Evolutionary conservation across 2,888 invertebrate genomes (phyloP), one percentile per base, ranked within the genome.

Genomic region (Lypha dubia): DNA sequence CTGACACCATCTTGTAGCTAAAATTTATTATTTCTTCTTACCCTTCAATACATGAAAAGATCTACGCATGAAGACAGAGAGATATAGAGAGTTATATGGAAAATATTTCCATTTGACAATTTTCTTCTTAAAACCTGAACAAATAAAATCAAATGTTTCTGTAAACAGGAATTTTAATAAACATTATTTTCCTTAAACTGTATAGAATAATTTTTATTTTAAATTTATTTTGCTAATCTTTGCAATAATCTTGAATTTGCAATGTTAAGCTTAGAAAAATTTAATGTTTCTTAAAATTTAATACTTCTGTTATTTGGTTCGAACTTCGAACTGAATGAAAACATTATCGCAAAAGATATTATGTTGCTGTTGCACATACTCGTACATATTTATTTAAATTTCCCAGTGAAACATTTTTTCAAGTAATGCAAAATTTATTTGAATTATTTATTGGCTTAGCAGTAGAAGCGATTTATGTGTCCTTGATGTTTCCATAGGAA

Each of bases 141-240:
- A n/a, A 44, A 44, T n/a, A n/a, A 41, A 41, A 2, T 41, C 28
- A 28, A 5, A 28, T 2, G n/a, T 49, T 1, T 9, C 20, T 20
- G 9, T 49, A n/a, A n/a, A 15, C 7, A 20, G 5, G 3, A 44
- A 65, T 51, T 49, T 67, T 22, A 20, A 3, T 56, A 3, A n/a
- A 17, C 28, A 24, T 13, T 32, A 3, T 32, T 44, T 32, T 51
- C 35, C 17, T 41, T 56, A 70, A 70, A 41, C 60, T 49, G n/a
- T 76, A 67, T 56, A 44, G 17, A 41, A 15, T n/a, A 49, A 62
- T 60, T 62, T 68, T 32, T n/a, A 58, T 49, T 77, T 22, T 41
- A 44, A 60, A 49, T 68, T 60, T 67, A 24, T 60, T 53, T 68
- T 49, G 5, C 56, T 63, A 56, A 62, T 65, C 63, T 71, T 41